Evolutionary conservation across 2,797 vertebrate genomes (phyloP).

Genomic region (Rhodeus uyekii): DNA sequence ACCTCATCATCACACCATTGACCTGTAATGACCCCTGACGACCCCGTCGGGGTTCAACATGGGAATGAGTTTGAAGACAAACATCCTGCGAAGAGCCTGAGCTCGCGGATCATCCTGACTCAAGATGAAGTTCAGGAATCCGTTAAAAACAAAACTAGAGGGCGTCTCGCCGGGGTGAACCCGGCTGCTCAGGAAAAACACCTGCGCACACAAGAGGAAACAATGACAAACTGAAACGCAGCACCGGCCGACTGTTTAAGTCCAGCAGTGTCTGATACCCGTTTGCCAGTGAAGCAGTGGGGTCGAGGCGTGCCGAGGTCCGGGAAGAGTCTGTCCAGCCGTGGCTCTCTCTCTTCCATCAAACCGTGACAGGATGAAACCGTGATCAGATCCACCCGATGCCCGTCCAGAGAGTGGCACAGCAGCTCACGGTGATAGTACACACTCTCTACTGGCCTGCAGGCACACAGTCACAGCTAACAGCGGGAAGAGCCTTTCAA

Average conservation of each 20-base stretch:
- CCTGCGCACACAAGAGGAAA: slow-evolving; percentile 67
- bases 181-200: slow-evolving; percentile 95
- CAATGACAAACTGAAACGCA: neutral
- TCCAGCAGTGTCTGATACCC: slow-evolving; percentile 70
- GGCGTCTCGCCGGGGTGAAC: slow-evolving; percentile 97
- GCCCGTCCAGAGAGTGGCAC: slow-evolving; percentile 92
- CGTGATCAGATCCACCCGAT: slow-evolving; percentile 93
- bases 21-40: slow-evolving; percentile 94
- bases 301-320: slow-evolving; percentile 84
- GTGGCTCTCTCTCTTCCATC: slow-evolving; percentile 86
- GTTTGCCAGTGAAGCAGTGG: slow-evolving; percentile 85
- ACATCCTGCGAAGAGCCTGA: slow-evolving; percentile 87
- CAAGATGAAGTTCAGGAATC: slow-evolving; percentile 94
- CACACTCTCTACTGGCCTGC: slow-evolving; percentile 80
- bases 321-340: slow-evolving; percentile 91
- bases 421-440: slow-evolving; percentile 95
- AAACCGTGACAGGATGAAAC: slow-evolving; percentile 91
- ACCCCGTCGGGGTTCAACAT: slow-evolving; percentile 98
- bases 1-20: no score
- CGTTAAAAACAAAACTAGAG: slow-evolving; percentile 96
- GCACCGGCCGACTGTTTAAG: no score
- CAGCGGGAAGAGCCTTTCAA: no score
- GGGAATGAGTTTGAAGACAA: slow-evolving; percentile 96
- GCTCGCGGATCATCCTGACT: slow-evolving; percentile 91
- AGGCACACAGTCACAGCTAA: no score